Evolutionary conservation across 2,888 invertebrate genomes (phyloP).

Genomic region (Keiferia lycopersicella): DNA sequence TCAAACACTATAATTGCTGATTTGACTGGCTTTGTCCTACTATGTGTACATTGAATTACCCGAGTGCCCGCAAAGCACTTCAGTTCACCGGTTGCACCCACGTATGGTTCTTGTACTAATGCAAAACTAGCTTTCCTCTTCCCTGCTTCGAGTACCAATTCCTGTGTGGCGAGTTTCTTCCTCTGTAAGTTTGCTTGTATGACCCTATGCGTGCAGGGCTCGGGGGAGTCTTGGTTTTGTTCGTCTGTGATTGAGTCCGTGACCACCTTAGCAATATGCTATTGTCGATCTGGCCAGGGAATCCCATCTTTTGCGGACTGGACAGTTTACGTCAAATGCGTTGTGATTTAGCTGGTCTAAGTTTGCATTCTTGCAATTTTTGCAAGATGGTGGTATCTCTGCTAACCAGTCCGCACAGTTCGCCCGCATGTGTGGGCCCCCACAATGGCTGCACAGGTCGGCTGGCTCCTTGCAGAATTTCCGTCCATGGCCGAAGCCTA

Average conservation of each 20-base stretch:
- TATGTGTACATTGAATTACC: slow-evolving; percentile 12
- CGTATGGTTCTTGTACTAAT: slow-evolving; percentile 33
- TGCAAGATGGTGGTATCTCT: not conserved
- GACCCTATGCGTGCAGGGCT: not conserved
- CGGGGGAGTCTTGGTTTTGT: not conserved
- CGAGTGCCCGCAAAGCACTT: slow-evolving; percentile 17
- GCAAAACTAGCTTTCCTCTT: slow-evolving; percentile 23
- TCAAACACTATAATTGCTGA: slow-evolving; percentile 27
- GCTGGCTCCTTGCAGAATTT: slow-evolving; percentile 14
- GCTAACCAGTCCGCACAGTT: not conserved
- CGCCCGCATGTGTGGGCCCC: slow-evolving; percentile 15
- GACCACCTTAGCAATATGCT: slow-evolving; percentile 18
- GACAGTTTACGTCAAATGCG: slow-evolving; percentile 1
- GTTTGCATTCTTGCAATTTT: slow-evolving; percentile 13
- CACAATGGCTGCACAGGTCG: slow-evolving; percentile 27
- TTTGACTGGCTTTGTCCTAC: slow-evolving; percentile 10
- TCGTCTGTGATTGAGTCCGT: not conserved
- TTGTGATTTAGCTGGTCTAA: slow-evolving; percentile 4
- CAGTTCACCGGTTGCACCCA: slow-evolving; percentile 13
- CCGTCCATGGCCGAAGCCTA: slow-evolving; percentile 22
- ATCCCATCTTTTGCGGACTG: slow-evolving; percentile 11
- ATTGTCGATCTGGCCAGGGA: slow-evolving; percentile 8
- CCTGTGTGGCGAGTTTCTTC: slow-evolving; percentile 26
- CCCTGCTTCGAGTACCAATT: slow-evolving; percentile 27
- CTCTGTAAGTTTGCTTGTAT: slow-evolving; percentile 26